These are phyloP conservation scores for Tragelaphus strepsiceros DNA, from an alignment of 2,113 vertebrate genomes.

Conservation along the genomic window DNA sequence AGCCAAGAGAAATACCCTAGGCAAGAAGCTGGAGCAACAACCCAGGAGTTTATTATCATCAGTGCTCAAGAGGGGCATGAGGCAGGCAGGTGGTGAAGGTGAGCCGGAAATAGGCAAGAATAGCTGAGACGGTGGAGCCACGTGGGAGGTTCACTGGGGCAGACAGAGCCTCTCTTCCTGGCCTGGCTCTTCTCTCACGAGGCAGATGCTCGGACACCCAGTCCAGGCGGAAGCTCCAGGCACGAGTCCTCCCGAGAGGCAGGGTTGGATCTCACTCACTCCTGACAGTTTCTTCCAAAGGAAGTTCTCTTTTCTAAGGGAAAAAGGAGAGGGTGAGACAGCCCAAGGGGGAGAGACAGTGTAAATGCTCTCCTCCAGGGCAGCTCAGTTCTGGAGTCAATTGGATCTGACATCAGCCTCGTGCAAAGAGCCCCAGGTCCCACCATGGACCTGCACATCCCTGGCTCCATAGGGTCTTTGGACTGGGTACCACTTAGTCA, in stretches of 20 bases:
- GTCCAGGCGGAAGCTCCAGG: neutral
- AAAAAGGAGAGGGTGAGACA: neutral
- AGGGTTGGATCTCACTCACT: neutral
- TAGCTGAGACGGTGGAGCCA: fast-evolving
- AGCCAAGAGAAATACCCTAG: neutral
- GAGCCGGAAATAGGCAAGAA: fast-evolving
- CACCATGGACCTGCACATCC: no score
- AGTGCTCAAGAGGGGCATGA: neutral
- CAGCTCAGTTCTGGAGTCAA: neutral
- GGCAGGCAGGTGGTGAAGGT: neutral
- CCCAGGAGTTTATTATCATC: neutral
- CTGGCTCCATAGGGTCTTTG: neutral
- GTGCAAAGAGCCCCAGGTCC: neutral
- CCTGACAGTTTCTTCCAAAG: neutral
- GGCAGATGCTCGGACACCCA: neutral
- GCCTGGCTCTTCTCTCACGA: neutral
- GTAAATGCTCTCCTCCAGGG: neutral
- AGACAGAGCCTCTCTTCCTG: neutral
- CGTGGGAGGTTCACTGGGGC: fast-evolving
- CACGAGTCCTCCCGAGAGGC: neutral
- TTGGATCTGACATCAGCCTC: no score
- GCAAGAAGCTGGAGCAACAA: neutral
- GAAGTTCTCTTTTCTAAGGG: conserved; percentile 19
- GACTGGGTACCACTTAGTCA: neutral
- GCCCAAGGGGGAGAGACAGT: neutral